phyloP scores from a whole-genome alignment of 2,888 invertebrate species.

The Tridacna gigas region DNA sequence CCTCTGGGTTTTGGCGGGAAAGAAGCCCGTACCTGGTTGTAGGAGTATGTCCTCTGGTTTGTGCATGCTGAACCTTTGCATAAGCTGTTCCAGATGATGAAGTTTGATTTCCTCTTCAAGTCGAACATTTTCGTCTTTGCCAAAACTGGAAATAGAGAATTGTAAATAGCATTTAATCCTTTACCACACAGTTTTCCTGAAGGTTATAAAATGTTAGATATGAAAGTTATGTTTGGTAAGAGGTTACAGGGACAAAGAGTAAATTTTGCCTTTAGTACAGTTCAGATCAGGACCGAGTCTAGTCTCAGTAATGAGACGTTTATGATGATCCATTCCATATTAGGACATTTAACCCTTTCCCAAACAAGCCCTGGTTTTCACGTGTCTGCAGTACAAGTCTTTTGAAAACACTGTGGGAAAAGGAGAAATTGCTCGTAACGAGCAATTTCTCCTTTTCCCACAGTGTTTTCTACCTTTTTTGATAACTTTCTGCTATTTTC shows the following conservation, averaged over 20 bases:
- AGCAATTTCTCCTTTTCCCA: not conserved
- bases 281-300: too few species aligned
- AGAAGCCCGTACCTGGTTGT: constrained; percentile 76
- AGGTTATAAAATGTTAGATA: too few species aligned
- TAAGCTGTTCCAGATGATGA: constrained; percentile 82
- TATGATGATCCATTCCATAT: too few species aligned
- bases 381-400: not conserved
- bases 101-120: constrained; percentile 83
- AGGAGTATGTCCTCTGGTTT: constrained; percentile 75
- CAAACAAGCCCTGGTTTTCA: not conserved
- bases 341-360: not conserved
- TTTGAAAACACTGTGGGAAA: not conserved
- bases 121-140: constrained; percentile 77
- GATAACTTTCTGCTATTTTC: not conserved
- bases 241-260: too few species aligned
- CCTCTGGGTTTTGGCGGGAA: constrained; percentile 74
- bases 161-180: too few species aligned
- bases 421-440: not conserved
- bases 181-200: too few species aligned
- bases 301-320: too few species aligned
- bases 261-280: too few species aligned
- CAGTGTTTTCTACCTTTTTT: not conserved
- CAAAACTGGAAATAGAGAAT: constrained; percentile 71
- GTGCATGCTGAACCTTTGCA: constrained; percentile 80
- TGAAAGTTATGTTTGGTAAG: too few species aligned